Base-by-base conservation (phyloP, 53 echinoderm and acorn worm species). In the Stichopus horrens region DNA sequence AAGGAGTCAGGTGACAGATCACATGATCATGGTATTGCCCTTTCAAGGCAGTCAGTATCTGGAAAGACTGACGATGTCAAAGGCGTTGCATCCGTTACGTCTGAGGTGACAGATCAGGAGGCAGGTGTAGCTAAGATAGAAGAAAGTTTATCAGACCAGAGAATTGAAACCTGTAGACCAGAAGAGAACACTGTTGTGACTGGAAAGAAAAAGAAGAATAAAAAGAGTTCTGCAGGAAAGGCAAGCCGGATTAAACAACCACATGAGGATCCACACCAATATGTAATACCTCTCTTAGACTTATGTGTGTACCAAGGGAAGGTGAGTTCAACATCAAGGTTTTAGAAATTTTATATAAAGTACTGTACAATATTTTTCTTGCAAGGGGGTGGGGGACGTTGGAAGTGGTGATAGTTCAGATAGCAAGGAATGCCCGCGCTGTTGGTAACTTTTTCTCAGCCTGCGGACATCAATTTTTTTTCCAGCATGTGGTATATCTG, bases 241-340 rank as follows among this genome's bases (percentile, higher is more conserved):
- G 79, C 8, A 19, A 8, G 83, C 21, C 8, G 21, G 83, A 83
- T 21, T 21, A 83, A 83, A 11, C 20, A 20, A 59, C n/a, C 83
- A 9, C 83, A 83, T 21, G 65, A 63, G 57, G 37, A 83, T 37
- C 83, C 83, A 16, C 55, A 83, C 22, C 63, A 83, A 9, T 83
- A 83, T 23, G 59, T 83, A n/a, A 83, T 83, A 13, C 83, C 83
- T 8, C 23, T 83, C 52, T 37, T 83, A 9, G 83, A 83, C 23
- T 55, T 57, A 37, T 83, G 59, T 83, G 83, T 23, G 23, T 83
- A 57, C 37, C 54, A 58, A 21, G 83, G 57, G 4, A 83, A 83
- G 83, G 83, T 83, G 58, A 22, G 83, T 54, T 52, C 9, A n/a
- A 37, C 10, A 11, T 21, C 0, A 74, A 23, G 7, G 23, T 13